These are phyloP conservation scores for Pangasius larnaudii DNA, from an alignment of 2,797 vertebrate species.

Conservation along the genomic window DNA sequence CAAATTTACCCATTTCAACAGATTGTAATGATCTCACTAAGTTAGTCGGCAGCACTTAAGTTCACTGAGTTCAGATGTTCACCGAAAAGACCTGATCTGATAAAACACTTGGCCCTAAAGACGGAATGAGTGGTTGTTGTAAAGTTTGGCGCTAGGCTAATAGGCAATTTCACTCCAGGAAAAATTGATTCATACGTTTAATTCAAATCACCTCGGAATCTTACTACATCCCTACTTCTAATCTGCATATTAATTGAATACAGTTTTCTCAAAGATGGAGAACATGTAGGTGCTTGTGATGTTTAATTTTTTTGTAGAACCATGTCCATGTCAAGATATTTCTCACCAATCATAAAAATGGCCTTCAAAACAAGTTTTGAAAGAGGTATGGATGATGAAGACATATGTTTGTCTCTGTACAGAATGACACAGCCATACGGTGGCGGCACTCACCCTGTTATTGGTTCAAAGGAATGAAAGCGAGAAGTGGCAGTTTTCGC, in stretches of 20 bases:
- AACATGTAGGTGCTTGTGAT: background rate
- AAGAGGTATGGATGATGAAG: background rate
- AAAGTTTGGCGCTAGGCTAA: background rate
- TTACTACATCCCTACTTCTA: background rate
- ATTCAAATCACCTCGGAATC: background rate
- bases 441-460: background rate
- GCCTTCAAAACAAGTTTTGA: background rate
- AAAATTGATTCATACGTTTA: background rate
- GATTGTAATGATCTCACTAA: background rate
- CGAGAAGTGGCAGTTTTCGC: background rate
- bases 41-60: background rate
- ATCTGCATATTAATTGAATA: background rate
- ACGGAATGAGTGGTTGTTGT: background rate
- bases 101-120: no score
- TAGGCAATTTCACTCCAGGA: background rate
- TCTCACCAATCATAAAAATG: background rate
- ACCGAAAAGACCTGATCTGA: background rate
- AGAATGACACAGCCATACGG: background rate
- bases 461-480: background rate
- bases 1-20: background rate
- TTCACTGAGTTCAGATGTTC: background rate
- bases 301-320: background rate
- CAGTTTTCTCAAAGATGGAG: background rate
- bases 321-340: background rate
- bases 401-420: background rate